A percentile compares a stretch with the other conserved stretches of the same genome.
These are phyloP conservation scores for Laticauda colubrina DNA, from an alignment of 2,113 vertebrate species.

Conservation along the genomic window DNA sequence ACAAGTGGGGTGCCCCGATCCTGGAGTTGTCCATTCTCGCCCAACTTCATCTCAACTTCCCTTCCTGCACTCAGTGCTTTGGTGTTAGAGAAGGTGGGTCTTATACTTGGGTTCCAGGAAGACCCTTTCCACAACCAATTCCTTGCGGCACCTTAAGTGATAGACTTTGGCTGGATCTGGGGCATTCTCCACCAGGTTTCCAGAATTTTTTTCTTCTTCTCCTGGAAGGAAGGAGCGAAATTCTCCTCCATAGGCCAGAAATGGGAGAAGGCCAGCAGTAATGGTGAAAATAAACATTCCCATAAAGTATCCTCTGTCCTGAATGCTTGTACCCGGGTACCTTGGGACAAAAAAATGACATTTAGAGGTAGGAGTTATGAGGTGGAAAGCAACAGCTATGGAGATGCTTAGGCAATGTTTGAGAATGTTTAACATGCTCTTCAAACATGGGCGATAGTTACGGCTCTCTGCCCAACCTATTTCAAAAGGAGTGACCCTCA, in stretches of 20 bases:
- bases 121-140: not conserved
- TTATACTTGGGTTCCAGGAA: no score
- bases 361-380: no score
- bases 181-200: not conserved
- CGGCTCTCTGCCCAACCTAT: not conserved
- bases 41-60: not conserved
- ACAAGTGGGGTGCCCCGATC: not conserved
- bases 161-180: not conserved
- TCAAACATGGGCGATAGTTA: fast-evolving
- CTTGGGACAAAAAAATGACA: not conserved
- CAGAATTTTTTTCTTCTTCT: not conserved
- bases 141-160: not conserved
- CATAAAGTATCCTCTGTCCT: no score
- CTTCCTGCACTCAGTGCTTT: not conserved
- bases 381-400: not conserved
- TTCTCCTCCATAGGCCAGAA: not conserved
- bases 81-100: not conserved
- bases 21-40: not conserved
- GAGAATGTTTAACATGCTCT: no score
- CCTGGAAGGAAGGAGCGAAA: no score
- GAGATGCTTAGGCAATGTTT: not conserved
- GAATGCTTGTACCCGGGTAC: not conserved
- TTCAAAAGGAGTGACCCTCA: not conserved
- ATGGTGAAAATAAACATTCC: no score
- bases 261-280: not conserved